Evolutionary conservation across 2,888 invertebrate genomes (phyloP).

Genomic region (Temnothorax unifasciatus): DNA sequence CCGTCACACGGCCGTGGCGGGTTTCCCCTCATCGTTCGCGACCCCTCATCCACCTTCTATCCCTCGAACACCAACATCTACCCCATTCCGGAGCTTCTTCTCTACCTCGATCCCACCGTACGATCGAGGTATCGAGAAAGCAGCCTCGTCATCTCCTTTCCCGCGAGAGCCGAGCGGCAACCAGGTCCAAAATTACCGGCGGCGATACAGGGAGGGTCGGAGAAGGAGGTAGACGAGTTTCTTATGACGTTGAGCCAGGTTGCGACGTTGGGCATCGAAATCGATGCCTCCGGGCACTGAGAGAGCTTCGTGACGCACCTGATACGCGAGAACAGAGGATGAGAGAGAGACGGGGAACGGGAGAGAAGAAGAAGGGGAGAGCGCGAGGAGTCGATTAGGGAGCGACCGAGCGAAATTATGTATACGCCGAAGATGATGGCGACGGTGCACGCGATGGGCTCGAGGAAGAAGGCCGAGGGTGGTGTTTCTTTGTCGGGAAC

Average conservation of each 20-base stretch:
- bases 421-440: constrained; percentile 78
- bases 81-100: constrained; percentile 68
- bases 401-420: constrained; percentile 76
- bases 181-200: constrained; percentile 64
- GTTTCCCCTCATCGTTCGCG: constrained; percentile 37
- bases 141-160: constrained; percentile 42
- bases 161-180: constrained; percentile 50
- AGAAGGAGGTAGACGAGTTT: constrained; percentile 29
- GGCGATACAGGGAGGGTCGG: constrained; percentile 1
- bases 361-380: constrained; percentile 22
- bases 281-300: constrained; percentile 71
- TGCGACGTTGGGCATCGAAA: constrained; percentile 64
- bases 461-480: constrained; percentile 47
- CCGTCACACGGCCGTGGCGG: constrained; percentile 47
- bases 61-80: constrained; percentile 59
- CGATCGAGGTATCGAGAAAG: constrained; percentile 60
- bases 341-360: constrained; percentile 54
- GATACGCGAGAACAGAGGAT: constrained; percentile 59
- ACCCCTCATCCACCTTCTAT: constrained; percentile 65
- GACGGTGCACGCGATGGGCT: constrained; percentile 75
- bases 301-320: constrained; percentile 76
- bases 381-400: constrained; percentile 71
- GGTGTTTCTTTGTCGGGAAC: constrained; percentile 43
- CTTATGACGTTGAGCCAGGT: constrained; percentile 49
- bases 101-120: constrained; percentile 62